These are phyloP conservation scores for Chrysolina americana DNA, from an alignment of 2,888 invertebrate species.

Conservation along the genomic window DNA sequence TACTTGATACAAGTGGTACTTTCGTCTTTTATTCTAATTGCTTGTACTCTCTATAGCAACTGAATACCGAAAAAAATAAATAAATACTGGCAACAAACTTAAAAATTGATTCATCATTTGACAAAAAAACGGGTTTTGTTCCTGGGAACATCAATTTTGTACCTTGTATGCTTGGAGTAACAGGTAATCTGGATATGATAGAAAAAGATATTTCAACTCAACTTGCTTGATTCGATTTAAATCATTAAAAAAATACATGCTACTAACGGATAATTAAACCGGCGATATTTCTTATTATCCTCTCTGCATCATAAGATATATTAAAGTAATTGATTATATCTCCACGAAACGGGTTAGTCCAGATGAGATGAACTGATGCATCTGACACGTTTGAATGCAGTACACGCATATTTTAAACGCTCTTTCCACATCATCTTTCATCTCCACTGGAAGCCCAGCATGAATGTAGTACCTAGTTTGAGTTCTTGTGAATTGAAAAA, in stretches of 20 bases:
- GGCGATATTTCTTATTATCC: not conserved
- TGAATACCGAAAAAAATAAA: too few relatives aligned
- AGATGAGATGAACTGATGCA: not conserved
- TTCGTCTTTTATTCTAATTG: too few relatives aligned
- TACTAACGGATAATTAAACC: not conserved
- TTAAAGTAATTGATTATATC: conserved; percentile 6
- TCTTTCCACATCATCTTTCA: not conserved
- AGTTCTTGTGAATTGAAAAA: not conserved
- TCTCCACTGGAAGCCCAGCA: not conserved
- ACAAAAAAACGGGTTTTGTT: too few relatives aligned
- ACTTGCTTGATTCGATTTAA: not conserved
- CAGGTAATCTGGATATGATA: too few relatives aligned
- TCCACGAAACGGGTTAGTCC: not conserved
- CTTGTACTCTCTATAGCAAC: too few relatives aligned
- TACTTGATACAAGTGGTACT: too few relatives aligned
- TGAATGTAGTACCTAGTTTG: not conserved
- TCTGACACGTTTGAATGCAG: not conserved
- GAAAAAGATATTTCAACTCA: too few relatives aligned
- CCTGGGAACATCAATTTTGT: too few relatives aligned
- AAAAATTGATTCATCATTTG: too few relatives aligned
- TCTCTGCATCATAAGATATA: not conserved
- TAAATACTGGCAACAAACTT: too few relatives aligned
- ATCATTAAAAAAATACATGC: not conserved
- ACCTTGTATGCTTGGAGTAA: too few relatives aligned
- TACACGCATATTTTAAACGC: conserved; percentile 5